Evolutionary conservation across 2,888 invertebrate species (phyloP).

Genomic region (Acholoe squamosa): DNA sequence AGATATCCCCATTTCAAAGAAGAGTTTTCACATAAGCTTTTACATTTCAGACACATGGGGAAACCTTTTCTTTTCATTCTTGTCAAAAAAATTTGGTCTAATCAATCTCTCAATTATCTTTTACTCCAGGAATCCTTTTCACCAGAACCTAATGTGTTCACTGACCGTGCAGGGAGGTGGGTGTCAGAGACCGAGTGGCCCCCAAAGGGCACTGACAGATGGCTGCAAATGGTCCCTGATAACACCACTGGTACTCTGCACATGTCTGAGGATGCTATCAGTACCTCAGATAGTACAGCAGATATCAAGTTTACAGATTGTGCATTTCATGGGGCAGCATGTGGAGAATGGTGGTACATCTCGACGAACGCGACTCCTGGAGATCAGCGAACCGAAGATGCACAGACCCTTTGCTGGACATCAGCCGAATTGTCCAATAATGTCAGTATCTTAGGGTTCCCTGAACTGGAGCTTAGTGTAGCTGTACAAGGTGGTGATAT

Average conservation of each 20-base stretch:
- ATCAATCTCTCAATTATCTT: too few relatives aligned
- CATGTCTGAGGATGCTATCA: neutral
- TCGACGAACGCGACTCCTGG: conserved; percentile 20
- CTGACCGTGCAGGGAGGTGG: conserved; percentile 31
- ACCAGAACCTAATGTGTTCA: neutral
- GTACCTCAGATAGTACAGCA: neutral
- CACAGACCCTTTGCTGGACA: conserved; percentile 49
- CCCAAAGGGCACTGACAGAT: neutral
- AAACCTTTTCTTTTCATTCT: too few relatives aligned
- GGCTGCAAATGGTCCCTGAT: conserved; percentile 24
- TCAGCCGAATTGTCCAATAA: neutral
- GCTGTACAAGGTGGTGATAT: neutral
- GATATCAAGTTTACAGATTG: neutral
- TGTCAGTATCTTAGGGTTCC: conserved; percentile 54
- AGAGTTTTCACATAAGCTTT: too few relatives aligned
- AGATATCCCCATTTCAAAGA: too few relatives aligned
- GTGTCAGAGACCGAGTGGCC: conserved; percentile 52
- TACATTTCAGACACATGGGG: too few relatives aligned
- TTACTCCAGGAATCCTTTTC: neutral
- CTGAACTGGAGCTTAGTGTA: neutral
- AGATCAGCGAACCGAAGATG: conserved; percentile 56
- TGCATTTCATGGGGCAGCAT: neutral
- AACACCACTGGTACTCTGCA: neutral
- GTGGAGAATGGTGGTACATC: conserved; percentile 60
- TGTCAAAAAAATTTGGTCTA: too few relatives aligned